phyloP scores from a whole-genome alignment of 2,113 vertebrate genomes.

The Polypterus senegalus region DNA sequence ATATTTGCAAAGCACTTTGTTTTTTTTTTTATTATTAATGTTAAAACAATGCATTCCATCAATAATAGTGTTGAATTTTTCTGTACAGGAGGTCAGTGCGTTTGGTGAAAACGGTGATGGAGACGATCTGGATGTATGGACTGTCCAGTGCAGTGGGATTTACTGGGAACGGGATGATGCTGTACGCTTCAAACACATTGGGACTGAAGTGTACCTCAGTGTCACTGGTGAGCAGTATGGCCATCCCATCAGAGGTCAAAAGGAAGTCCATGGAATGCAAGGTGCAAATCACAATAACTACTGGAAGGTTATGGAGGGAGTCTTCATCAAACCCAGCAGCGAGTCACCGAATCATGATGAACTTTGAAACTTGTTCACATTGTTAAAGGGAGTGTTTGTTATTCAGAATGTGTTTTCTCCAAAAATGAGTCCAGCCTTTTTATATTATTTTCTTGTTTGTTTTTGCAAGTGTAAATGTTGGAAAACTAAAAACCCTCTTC shows the following conservation, averaged over 20 bases:
- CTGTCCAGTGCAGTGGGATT: slow-evolving; percentile 69
- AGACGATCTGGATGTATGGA: slow-evolving; percentile 84
- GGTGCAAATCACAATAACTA: slow-evolving; percentile 68
- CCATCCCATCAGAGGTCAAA: slow-evolving; percentile 82
- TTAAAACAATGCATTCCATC: slow-evolving; percentile 3
- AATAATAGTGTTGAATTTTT: slow-evolving; percentile 22
- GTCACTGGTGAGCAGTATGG: slow-evolving; percentile 89
- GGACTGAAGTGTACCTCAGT: slow-evolving; percentile 78
- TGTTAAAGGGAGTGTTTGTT: background rate
- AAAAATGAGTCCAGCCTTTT: no score
- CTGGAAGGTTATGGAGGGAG: slow-evolving; percentile 89
- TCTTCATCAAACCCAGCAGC: slow-evolving; percentile 80
- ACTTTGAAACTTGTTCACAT: slow-evolving; percentile 43
- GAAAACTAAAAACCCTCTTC: no score
- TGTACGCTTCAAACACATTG: slow-evolving; percentile 78
- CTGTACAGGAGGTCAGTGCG: slow-evolving; percentile 85
- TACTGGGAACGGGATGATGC: slow-evolving; percentile 76
- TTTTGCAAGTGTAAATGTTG: no score
- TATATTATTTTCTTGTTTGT: no score
- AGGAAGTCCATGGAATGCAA: slow-evolving; percentile 80
- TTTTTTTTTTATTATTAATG: no score
- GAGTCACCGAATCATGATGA: slow-evolving; percentile 65
- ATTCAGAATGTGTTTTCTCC: background rate
- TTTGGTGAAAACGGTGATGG: slow-evolving; percentile 92
- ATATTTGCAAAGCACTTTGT: no score